A percentile compares a stretch with the other conserved stretches of the same genome.
Conservation (phyloP, 2,888 invertebrate genomes). For the Drosophila kokeensis region DNA sequence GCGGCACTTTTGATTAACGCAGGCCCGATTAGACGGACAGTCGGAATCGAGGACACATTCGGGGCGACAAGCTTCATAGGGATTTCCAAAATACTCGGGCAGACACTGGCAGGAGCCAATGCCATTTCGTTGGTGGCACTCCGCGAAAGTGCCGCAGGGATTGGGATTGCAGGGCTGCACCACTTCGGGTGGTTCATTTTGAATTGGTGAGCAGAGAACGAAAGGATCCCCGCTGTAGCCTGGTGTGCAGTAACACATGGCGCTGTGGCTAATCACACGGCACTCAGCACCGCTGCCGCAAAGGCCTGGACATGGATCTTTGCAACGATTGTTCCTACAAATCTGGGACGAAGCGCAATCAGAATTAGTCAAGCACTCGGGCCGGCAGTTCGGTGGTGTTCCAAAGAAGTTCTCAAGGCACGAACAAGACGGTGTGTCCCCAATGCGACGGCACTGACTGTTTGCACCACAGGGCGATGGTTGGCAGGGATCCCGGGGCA, state of each 20-base stretch:
- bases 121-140: constrained; percentile 88
- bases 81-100: constrained; percentile 90
- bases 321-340: constrained; percentile 91
- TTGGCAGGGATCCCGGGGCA: constrained; percentile 85
- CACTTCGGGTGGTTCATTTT: constrained; percentile 78
- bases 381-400: constrained; percentile 89
- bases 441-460: constrained; percentile 86
- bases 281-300: constrained; percentile 91
- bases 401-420: constrained; percentile 89
- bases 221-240: constrained; percentile 84
- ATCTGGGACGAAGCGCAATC: constrained; percentile 90
- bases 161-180: constrained; percentile 90
- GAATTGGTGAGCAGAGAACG: constrained; percentile 86
- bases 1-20: constrained; percentile 90
- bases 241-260: constrained; percentile 90
- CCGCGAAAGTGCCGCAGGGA: constrained; percentile 92
- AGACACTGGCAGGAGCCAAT: constrained; percentile 90
- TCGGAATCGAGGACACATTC: constrained; percentile 91
- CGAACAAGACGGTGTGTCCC: constrained; percentile 90
- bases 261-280: constrained; percentile 91
- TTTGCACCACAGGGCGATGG: constrained; percentile 87
- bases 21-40: constrained; percentile 89
- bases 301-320: constrained; percentile 90
- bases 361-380: constrained; percentile 91
- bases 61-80: constrained; percentile 91